Base-by-base conservation (phyloP, 2,113 vertebrate genomes). In the Ochotona curzoniae region DNA sequence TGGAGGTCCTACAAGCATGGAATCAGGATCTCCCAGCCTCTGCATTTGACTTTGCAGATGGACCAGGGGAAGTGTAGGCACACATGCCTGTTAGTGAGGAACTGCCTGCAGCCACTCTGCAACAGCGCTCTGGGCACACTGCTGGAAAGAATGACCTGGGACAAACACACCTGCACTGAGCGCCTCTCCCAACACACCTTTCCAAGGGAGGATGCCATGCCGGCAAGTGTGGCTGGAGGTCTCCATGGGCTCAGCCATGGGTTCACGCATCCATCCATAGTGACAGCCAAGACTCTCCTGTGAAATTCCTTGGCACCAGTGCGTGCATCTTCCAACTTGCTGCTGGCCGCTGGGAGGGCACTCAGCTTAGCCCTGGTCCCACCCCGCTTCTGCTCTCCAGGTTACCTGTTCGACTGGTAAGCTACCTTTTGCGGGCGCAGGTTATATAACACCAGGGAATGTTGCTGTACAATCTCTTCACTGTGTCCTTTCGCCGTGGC, bases 31-130 rank as follows among this genome's bases (percentile, higher is more conserved):
- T 54, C 89, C 30, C 32, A 17, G 21, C 12, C 21, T 73, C 64
- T 20, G 20, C 0, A 0, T 4, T 8, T 2, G 0, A 32, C 69
- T 28, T 49, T 28, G 63, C 8, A 63, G 44, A 1, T 57, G n/a
- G 26, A 75, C 47, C 15, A 23, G 30, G 38, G 26, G 21, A 75
- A 51, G 60, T 28, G 32, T 15, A 5, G 54, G n/a, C 26, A 1
- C 5, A 30, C 8, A 35, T n/a, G 60, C 25, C 26, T 9, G 2
- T n/a, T 3, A 32, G 63, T n/a, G 5, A 32, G 63, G 20, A 49
- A 4, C 5, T 60, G 60, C 32, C 32, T 38, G 17, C 1, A 21
- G 25, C 0, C 10, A 47, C 47, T 0, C 0, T 0, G 0, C 12
- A 61, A 83, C 63, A 47, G 30, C 47, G 6, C 69, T 38, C 30